These are phyloP conservation scores for Chrysochloris asiatica DNA, from an alignment of 2,113 vertebrate genomes.

Conservation along the genomic window DNA sequence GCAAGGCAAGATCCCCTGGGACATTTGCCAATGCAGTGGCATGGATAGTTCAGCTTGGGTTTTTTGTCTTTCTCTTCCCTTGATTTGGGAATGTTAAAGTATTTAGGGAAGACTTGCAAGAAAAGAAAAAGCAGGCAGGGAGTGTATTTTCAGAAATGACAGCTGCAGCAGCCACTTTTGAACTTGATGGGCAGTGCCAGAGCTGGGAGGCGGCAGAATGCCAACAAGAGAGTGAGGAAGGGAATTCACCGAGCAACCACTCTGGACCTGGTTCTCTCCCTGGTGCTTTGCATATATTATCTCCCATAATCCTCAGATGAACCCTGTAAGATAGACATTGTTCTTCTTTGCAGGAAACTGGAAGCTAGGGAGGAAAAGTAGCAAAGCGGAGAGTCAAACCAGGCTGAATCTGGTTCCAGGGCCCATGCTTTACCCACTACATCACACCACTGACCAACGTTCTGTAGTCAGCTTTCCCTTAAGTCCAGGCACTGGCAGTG, in stretches of 20 bases:
- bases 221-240: background rate
- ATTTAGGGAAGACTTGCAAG: constrained; percentile 15
- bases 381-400: background rate
- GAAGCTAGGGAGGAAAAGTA: background rate
- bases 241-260: background rate
- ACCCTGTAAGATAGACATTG: background rate
- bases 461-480: background rate
- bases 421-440: background rate
- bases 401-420: background rate
- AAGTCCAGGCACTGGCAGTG: background rate
- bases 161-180: constrained; percentile 52
- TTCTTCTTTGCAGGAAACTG: background rate
- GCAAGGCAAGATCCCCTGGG: constrained; percentile 11
- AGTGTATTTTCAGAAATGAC: constrained; percentile 59
- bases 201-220: background rate
- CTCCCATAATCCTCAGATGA: background rate
- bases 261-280: background rate
- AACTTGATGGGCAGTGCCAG: constrained; percentile 42
- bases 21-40: background rate
- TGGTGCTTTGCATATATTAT: background rate
- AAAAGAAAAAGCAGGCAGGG: constrained; percentile 35
- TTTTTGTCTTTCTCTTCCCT: constrained; percentile 54
- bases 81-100: constrained; percentile 31
- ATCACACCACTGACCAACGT: background rate
- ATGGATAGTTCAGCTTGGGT: background rate